A percentile compares a stretch with the other conserved stretches of the same genome.
phyloP scores from a whole-genome alignment of 30 jellyfish, hydroid and myxozoan genomes.

The Sanderia malayensis region DNA sequence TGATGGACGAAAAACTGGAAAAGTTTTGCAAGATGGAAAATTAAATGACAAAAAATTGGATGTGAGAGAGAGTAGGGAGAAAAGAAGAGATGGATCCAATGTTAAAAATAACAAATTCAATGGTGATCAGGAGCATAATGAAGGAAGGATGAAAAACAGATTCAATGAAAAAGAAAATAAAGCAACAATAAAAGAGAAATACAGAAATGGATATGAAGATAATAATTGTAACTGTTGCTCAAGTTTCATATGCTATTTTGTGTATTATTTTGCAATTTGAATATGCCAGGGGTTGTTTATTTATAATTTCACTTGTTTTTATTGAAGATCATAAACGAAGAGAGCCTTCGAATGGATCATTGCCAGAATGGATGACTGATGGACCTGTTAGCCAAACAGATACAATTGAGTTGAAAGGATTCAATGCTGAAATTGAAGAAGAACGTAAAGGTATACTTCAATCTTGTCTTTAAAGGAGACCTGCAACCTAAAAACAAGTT shows the following conservation, averaged over 20 bases:
- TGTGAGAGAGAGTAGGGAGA: neutral
- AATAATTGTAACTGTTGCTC: too few relatives aligned
- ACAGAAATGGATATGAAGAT: neutral
- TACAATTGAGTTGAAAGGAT: slow-evolving; percentile 78
- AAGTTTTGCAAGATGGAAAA: neutral
- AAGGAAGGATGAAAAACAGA: neutral
- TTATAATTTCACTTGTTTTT: too few relatives aligned
- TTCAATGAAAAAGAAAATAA: slow-evolving; percentile 1
- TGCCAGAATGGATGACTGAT: slow-evolving; percentile 98
- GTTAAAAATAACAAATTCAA: neutral
- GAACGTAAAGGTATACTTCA: slow-evolving; percentile 43
- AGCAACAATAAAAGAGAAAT: neutral
- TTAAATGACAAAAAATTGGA: neutral
- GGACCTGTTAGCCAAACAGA: slow-evolving; percentile 93
- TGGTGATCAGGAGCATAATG: neutral
- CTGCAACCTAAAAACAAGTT: too few relatives aligned
- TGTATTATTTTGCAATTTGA: too few relatives aligned
- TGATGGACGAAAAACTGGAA: neutral
- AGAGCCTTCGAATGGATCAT: slow-evolving; percentile 5
- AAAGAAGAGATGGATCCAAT: neutral
- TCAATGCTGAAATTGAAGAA: slow-evolving; percentile 66
- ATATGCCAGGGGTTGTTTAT: too few relatives aligned
- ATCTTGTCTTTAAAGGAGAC: too few relatives aligned
- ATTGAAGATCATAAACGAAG: too few relatives aligned
- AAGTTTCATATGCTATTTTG: too few relatives aligned